These are phyloP conservation scores for Choreutis nemorana DNA, from an alignment of 2,888 invertebrate species.

Conservation along the genomic window DNA sequence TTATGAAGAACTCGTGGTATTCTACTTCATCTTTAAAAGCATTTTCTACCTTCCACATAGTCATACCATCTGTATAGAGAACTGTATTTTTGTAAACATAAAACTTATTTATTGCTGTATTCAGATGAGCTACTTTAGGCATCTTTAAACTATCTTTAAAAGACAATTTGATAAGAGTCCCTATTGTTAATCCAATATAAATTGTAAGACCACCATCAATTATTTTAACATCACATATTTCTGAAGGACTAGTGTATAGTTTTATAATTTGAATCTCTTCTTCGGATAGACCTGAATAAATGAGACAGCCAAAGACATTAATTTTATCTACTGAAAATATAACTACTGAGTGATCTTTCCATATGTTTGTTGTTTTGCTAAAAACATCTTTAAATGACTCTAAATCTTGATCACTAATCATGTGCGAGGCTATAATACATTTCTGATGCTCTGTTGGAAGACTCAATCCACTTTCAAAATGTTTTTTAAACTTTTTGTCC, in stretches of 20 bases:
- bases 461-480: conserved; percentile 13
- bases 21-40: conserved; percentile 17
- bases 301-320: conserved; percentile 26
- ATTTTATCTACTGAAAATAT: conserved; percentile 28
- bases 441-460: conserved; percentile 13
- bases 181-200: conserved; percentile 30
- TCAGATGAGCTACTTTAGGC: conserved; percentile 30
- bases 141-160: conserved; percentile 15
- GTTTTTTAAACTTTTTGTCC: conserved; percentile 17
- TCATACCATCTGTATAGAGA: conserved; percentile 38
- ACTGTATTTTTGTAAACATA: conserved; percentile 19
- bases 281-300: conserved; percentile 16
- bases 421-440: conserved; percentile 16
- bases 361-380: conserved; percentile 11
- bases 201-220: conserved; percentile 17
- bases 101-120: conserved; percentile 32
- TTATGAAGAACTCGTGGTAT: conserved; percentile 30
- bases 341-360: conserved; percentile 16
- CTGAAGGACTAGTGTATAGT: conserved; percentile 33
- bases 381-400: conserved; percentile 17
- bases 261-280: conserved; percentile 20
- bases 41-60: conserved; percentile 39
- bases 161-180: conserved; percentile 30
- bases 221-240: conserved; percentile 31
- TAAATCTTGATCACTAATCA: conserved; percentile 12